These are phyloP conservation scores for Mormyrops attenuatus DNA, from an alignment of 2,797 vertebrate species.

Conservation along the genomic window DNA sequence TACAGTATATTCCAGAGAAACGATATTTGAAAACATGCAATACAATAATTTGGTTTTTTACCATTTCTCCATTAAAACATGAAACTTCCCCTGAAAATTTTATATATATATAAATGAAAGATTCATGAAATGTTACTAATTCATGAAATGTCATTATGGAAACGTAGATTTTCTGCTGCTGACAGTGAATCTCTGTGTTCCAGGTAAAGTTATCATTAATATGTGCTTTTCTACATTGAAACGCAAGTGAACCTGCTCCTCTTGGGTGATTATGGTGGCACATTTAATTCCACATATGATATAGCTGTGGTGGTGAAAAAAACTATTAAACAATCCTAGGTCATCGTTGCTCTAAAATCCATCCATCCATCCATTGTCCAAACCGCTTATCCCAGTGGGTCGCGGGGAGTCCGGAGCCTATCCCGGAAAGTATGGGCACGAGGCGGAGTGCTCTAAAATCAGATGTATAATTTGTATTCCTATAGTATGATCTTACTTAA, in stretches of 20 bases:
- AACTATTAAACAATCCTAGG: background rate
- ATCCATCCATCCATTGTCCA: too few species aligned
- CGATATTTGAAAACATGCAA: background rate
- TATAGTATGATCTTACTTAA: background rate
- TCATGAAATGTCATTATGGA: background rate
- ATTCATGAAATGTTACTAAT: background rate
- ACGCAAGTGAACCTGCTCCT: background rate
- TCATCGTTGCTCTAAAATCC: background rate
- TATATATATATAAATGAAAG: background rate
- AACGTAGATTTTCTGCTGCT: background rate
- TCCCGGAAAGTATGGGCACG: too few species aligned
- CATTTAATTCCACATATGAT: background rate
- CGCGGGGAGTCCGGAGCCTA: too few species aligned
- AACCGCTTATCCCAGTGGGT: too few species aligned
- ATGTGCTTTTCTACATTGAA: background rate
- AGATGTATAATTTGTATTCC: background rate
- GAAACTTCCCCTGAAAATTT: background rate
- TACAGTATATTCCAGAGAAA: background rate
- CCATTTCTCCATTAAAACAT: background rate
- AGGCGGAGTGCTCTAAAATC: background rate
- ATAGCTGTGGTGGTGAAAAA: background rate
- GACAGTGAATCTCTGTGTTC: background rate
- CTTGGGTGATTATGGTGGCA: background rate
- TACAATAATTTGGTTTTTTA: background rate
- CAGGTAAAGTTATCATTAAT: background rate